Conservation (phyloP, 1,140 invertebrate species). For the Formica exsecta region DNA sequence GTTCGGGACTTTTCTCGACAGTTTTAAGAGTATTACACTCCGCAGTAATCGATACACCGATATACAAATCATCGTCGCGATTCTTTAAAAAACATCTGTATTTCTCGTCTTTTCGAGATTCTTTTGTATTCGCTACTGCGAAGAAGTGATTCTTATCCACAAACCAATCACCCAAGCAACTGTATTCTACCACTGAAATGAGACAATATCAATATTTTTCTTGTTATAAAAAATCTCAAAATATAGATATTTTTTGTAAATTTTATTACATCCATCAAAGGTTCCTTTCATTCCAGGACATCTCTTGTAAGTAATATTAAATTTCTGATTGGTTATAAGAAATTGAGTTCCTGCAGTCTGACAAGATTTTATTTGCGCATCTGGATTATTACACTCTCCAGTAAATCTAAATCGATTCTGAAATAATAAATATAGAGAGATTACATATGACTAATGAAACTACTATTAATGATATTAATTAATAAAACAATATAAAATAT, state of each 20-base stretch:
- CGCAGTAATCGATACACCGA: constrained; percentile 96
- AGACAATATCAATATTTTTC: constrained; percentile 46
- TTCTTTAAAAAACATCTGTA: constrained; percentile 97
- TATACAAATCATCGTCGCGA: constrained; percentile 96
- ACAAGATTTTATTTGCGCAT: constrained; percentile 96
- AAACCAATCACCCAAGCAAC: constrained; percentile 98
- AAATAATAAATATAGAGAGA: constrained; percentile 79
- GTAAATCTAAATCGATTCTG: constrained; percentile 95
- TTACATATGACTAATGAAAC: constrained; percentile 43
- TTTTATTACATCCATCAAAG: constrained; percentile 91
- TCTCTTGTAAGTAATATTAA: constrained; percentile 97
- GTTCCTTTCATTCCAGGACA: constrained; percentile 95
- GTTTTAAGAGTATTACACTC: constrained; percentile 97
- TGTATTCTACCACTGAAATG: constrained; percentile 94
- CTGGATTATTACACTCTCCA: constrained; percentile 95
- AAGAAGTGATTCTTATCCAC: constrained; percentile 98
- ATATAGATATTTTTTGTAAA: constrained; percentile 41
- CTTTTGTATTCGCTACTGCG: constrained; percentile 97
- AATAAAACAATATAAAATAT: no score
- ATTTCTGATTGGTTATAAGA: constrained; percentile 98
- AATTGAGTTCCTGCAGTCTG: constrained; percentile 98
- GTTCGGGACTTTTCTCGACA: constrained; percentile 96
- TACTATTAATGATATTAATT: no score
- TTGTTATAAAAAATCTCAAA: constrained; percentile 7
- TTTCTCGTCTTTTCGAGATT: constrained; percentile 97